These are phyloP conservation scores for Macquaria australasica DNA, from an alignment of 2,113 vertebrate genomes.

Conservation along the genomic window DNA sequence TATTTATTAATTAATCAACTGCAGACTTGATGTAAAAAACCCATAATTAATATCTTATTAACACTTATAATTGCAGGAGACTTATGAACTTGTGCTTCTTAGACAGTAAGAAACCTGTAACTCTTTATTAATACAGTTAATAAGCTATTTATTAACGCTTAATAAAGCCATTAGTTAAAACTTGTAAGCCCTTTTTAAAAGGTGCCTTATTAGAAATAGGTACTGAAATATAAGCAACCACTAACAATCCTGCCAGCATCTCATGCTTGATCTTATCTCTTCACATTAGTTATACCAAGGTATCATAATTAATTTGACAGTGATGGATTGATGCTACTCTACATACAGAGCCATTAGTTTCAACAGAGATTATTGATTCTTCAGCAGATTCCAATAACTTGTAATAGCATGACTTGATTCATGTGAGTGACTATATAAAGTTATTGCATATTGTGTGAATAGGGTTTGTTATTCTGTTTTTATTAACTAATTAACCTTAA, in stretches of 20 bases:
- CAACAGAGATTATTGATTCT: slow-evolving; percentile 30
- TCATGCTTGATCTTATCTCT: not conserved
- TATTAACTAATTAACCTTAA: not conserved
- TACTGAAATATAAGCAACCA: not conserved
- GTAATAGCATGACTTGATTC: too few species aligned
- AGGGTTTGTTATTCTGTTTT: not conserved
- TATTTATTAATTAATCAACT: not conserved
- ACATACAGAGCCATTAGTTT: not conserved
- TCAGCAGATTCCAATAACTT: not conserved
- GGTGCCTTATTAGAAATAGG: not conserved
- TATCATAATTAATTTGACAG: slow-evolving; percentile 16
- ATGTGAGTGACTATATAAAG: too few species aligned
- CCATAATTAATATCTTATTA: not conserved
- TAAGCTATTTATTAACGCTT: not conserved
- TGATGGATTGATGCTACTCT: slow-evolving; percentile 15
- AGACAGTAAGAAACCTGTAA: not conserved
- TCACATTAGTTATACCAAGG: slow-evolving; percentile 14
- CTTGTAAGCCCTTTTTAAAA: not conserved
- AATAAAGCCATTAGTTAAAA: not conserved
- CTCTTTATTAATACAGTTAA: too few species aligned
- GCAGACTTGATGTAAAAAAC: not conserved
- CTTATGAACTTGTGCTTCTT: not conserved
- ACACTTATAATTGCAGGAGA: not conserved
- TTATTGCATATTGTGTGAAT: too few species aligned
- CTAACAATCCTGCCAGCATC: not conserved